These are phyloP conservation scores for Xanthostigma xanthostigma DNA, from an alignment of 2,888 invertebrate species.

Conservation along the genomic window DNA sequence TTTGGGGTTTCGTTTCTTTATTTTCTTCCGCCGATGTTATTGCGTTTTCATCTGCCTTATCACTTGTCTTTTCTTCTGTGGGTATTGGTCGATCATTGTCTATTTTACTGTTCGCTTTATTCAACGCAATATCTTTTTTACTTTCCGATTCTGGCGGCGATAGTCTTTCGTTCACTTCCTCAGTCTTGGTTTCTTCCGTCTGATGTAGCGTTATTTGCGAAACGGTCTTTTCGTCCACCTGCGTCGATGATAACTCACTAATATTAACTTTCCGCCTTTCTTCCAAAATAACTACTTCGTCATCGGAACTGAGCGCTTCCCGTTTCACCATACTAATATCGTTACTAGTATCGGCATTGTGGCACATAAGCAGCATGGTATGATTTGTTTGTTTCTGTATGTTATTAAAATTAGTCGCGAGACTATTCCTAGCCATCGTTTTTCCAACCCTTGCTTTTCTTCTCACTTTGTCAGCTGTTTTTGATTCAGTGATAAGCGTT, in stretches of 20 bases:
- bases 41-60: conserved; percentile 10
- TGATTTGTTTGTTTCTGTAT: conserved; percentile 25
- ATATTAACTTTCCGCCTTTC: conserved; percentile 15
- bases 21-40: conserved; percentile 11
- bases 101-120: background rate
- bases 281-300: conserved; percentile 18
- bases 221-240: too few relatives aligned
- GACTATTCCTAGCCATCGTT: conserved; percentile 49
- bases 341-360: conserved; percentile 17
- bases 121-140: background rate
- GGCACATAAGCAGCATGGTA: conserved; percentile 34
- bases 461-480: conserved; percentile 21
- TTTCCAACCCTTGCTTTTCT: conserved; percentile 44
- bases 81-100: background rate
- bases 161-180: background rate
- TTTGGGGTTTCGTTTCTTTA: conserved; percentile 26
- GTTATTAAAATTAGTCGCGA: conserved; percentile 28
- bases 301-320: conserved; percentile 29
- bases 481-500: conserved; percentile 15
- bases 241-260: too few relatives aligned
- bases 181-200: background rate
- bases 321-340: conserved; percentile 23
- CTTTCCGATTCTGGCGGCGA: background rate
- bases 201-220: background rate
- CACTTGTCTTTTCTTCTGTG: background rate